Evolutionary conservation across 2,888 invertebrate species (phyloP).

Genomic region (Dorcus parallelipipedus): DNA sequence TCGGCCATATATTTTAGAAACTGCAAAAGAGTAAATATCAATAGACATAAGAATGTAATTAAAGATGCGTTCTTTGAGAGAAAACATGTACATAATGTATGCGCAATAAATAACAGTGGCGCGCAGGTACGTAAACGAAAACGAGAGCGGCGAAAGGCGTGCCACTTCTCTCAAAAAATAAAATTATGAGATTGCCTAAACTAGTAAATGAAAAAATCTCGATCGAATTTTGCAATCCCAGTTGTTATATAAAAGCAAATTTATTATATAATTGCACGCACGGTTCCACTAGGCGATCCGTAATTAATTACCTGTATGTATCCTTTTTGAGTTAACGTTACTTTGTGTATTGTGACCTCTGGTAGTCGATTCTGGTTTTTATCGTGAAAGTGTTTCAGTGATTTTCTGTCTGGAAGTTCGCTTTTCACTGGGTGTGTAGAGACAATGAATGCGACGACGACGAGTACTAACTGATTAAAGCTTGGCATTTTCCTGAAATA

Average conservation of each 20-base stretch:
- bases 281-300: too few species aligned
- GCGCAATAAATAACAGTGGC: too few species aligned
- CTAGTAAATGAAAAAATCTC: too few species aligned
- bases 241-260: too few species aligned
- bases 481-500: slow-evolving; percentile 9
- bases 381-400: slow-evolving; percentile 4
- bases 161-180: too few species aligned
- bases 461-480: neutral
- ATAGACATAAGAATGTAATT: neutral
- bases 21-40: slow-evolving; percentile 36
- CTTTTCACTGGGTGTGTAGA: slow-evolving; percentile 1
- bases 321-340: slow-evolving; percentile 63
- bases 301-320: slow-evolving; percentile 60
- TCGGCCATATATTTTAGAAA: slow-evolving; percentile 52
- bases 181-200: too few species aligned
- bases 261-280: too few species aligned
- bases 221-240: too few species aligned
- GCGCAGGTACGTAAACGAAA: too few species aligned
- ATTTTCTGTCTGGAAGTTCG: slow-evolving; percentile 11
- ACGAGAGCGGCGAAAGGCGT: too few species aligned
- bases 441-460: neutral
- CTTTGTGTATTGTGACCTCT: slow-evolving; percentile 52
- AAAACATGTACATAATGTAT: too few species aligned
- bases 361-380: neutral
- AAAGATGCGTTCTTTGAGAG: too few species aligned